Percentiles rank a stretch among this genome's conserved stretches.
phyloP scores from a whole-genome alignment of 2,113 vertebrate species.

The Barnardius zonarius region DNA sequence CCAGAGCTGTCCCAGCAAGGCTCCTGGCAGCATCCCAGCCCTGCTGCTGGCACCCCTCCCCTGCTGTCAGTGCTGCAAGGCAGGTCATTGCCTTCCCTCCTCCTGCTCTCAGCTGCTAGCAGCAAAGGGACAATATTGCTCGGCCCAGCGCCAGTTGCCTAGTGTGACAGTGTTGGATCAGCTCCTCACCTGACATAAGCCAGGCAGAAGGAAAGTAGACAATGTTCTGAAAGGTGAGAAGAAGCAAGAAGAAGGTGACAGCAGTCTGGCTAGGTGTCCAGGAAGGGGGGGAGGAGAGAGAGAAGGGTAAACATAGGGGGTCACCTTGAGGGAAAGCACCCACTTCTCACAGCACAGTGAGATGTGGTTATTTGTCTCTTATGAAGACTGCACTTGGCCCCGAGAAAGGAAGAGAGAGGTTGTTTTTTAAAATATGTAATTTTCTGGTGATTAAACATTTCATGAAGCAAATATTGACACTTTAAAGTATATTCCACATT shows the following conservation, averaged over 20 bases:
- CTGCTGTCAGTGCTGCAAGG: constrained; percentile 19
- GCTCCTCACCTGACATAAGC: constrained; percentile 58
- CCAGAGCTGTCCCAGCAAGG: neutral
- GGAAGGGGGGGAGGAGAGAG: neutral
- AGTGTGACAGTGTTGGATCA: neutral
- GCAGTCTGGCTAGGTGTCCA: neutral
- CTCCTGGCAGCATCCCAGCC: constrained; percentile 29
- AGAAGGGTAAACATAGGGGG: neutral
- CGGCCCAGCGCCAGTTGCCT: neutral
- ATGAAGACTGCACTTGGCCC: neutral
- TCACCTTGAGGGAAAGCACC: constrained; percentile 45
- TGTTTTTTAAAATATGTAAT: neutral
- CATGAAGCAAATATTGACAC: neutral
- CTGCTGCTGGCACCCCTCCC: neutral
- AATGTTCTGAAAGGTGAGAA: constrained; percentile 65
- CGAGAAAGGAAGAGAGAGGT: neutral
- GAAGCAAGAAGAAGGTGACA: constrained; percentile 49
- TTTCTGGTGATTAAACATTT: neutral
- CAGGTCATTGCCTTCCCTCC: constrained; percentile 26
- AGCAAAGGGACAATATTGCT: constrained; percentile 48
- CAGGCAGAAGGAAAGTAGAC: constrained; percentile 45
- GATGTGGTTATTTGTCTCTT: neutral
- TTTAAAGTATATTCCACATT: neutral
- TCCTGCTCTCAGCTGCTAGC: neutral
- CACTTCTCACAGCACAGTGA: neutral